These are phyloP conservation scores for Apostichopus parvimensis DNA, from an alignment of 35 echinoderm and acorn worm genomes.

Conservation along the genomic window DNA sequence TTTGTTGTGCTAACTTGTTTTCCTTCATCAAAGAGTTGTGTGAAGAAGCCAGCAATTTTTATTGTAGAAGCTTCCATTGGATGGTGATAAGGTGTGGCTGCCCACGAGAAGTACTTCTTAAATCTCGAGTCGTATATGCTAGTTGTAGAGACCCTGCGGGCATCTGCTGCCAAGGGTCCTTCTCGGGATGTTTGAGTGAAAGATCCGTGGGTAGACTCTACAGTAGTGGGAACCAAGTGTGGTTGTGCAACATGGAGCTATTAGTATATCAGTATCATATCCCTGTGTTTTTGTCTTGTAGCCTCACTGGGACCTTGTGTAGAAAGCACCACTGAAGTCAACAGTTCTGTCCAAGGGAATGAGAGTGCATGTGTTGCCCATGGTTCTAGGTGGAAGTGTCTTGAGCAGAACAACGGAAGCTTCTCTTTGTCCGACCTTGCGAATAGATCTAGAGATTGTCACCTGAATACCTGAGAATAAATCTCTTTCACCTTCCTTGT, in stretches of 20 bases:
- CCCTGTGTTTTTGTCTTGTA: not conserved
- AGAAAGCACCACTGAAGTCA: not conserved
- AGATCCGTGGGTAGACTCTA: not conserved
- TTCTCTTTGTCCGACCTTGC: too few relatives aligned
- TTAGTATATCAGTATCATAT: too few relatives aligned
- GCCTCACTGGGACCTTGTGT: constrained; percentile 8
- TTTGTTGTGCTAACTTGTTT: not conserved
- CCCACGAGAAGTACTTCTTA: too few relatives aligned
- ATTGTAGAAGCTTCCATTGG: too few relatives aligned
- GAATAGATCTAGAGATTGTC: too few relatives aligned
- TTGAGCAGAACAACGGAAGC: too few relatives aligned
- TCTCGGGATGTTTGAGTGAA: not conserved
- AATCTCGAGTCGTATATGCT: too few relatives aligned
- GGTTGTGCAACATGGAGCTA: not conserved
- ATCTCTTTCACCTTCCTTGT: not conserved
- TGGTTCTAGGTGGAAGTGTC: too few relatives aligned
- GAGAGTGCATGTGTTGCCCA: too few relatives aligned
- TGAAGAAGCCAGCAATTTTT: not conserved
- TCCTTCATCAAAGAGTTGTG: not conserved
- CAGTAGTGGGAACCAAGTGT: not conserved
- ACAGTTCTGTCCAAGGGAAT: too few relatives aligned
- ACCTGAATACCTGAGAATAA: not conserved
- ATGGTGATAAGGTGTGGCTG: too few relatives aligned
- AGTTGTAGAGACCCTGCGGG: too few relatives aligned
- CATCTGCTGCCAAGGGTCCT: not conserved